Percentiles rank a stretch among this genome's conserved stretches.
These are phyloP conservation scores for Cenopis cana DNA, from an alignment of 2,888 invertebrate genomes.

Conservation along the genomic window DNA sequence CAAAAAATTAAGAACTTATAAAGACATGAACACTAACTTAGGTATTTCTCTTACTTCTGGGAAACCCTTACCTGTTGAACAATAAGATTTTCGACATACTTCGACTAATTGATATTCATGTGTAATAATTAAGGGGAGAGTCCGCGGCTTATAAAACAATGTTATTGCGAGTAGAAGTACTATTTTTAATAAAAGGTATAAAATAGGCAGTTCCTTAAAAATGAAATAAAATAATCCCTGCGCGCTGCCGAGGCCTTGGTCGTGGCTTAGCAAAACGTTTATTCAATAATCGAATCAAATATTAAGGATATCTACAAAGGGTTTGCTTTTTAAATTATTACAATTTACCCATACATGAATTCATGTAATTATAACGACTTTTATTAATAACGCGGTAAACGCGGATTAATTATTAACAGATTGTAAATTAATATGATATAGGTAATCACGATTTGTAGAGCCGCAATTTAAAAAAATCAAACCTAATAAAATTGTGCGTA, in stretches of 20 bases:
- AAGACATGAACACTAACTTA: slow-evolving; percentile 11
- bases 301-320: background rate
- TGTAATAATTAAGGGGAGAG: background rate
- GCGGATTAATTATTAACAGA: background rate
- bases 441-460: slow-evolving; percentile 15
- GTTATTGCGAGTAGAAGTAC: background rate
- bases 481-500: slow-evolving; percentile 30
- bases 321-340: background rate
- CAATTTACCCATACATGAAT: no score
- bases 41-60: slow-evolving; percentile 22
- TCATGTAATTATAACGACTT: background rate
- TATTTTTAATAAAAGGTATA: background rate
- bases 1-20: background rate
- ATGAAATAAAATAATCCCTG: background rate
- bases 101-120: slow-evolving; percentile 25
- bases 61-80: slow-evolving; percentile 28
- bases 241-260: background rate
- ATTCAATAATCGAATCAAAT: background rate
- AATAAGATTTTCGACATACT: slow-evolving; percentile 19
- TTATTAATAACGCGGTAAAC: background rate
- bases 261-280: background rate
- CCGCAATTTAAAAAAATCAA: slow-evolving; percentile 13
- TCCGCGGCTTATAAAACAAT: slow-evolving; percentile 3
- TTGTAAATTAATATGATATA: slow-evolving; percentile 11
- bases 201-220: slow-evolving; percentile 1